A percentile compares a stretch with the other conserved stretches of the same genome.
Evolutionary conservation across 2,888 invertebrate species (phyloP).

Genomic region (Cyrtodaria siliqua): DNA sequence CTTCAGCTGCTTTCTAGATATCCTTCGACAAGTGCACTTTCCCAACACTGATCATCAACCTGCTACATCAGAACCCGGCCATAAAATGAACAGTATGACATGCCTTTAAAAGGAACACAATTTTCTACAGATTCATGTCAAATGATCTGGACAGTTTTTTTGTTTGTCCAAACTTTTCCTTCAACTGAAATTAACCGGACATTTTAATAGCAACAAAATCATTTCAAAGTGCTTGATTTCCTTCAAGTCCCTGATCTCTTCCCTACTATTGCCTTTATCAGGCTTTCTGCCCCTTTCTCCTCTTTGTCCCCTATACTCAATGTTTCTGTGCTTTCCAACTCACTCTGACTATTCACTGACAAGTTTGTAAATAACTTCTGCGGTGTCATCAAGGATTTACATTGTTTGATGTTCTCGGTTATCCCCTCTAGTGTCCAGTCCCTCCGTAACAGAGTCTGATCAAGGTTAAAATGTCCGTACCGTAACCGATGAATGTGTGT

Average conservation of each 20-base stretch:
- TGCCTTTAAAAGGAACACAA: too few relatives aligned
- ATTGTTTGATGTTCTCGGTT: slow-evolving; percentile 74
- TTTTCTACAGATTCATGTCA: too few relatives aligned
- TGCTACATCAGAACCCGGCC: too few relatives aligned
- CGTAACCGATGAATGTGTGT: slow-evolving; percentile 92
- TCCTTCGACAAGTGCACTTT: too few relatives aligned
- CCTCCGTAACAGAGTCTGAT: slow-evolving; percentile 92
- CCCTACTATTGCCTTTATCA: background rate
- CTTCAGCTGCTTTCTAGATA: too few relatives aligned
- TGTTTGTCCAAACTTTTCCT: too few relatives aligned
- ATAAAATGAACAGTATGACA: too few relatives aligned
- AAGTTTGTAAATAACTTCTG: slow-evolving; percentile 60
- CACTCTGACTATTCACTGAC: slow-evolving; percentile 3
- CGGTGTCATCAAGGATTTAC: slow-evolving; percentile 57
- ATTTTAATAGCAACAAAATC: too few relatives aligned
- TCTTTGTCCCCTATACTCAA: slow-evolving; percentile 2
- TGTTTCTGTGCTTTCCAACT: background rate
- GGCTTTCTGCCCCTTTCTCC: too few relatives aligned
- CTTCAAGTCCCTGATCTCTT: background rate
- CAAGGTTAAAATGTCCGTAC: slow-evolving; percentile 92
- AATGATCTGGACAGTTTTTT: too few relatives aligned
- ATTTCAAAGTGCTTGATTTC: background rate
- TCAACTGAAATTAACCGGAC: too few relatives aligned
- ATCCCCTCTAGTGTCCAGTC: slow-evolving; percentile 88
- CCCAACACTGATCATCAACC: too few relatives aligned